phyloP scores from a whole-genome alignment of 1,140 invertebrate species.

The Eueides isabella region DNA sequence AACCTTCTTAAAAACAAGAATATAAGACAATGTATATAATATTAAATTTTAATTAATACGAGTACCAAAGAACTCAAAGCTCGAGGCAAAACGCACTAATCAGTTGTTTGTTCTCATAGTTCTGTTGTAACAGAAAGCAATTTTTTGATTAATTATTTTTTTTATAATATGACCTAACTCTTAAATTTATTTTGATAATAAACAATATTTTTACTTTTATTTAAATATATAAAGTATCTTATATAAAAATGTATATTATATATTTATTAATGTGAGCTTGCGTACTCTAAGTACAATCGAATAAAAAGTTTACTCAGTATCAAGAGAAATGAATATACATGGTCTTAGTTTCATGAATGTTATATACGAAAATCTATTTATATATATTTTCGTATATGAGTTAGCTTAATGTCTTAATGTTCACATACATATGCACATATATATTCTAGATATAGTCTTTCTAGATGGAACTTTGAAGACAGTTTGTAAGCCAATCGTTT shows the following conservation, averaged over 20 bases:
- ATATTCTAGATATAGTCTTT: not conserved
- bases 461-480: constrained; percentile 18
- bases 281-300: no score
- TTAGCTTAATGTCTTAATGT: not conserved
- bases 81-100: constrained; percentile 5
- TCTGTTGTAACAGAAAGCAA: constrained; percentile 9
- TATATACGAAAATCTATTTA: no score
- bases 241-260: not conserved
- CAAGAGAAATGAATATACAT: no score
- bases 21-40: not conserved
- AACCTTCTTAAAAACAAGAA: not conserved
- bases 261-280: no score
- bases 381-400: no score
- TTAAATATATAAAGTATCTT: not conserved
- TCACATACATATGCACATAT: not conserved
- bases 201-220: not conserved
- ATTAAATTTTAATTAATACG: not conserved
- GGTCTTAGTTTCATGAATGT: no score
- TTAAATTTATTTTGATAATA: not conserved
- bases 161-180: not conserved
- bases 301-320: no score
- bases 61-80: constrained; percentile 1
- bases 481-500: constrained; percentile 18
- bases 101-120: constrained; percentile 11
- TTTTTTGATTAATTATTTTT: constrained; percentile 9